Base-by-base conservation (phyloP, 1,140 invertebrate species). In the Nymphalis io region DNA sequence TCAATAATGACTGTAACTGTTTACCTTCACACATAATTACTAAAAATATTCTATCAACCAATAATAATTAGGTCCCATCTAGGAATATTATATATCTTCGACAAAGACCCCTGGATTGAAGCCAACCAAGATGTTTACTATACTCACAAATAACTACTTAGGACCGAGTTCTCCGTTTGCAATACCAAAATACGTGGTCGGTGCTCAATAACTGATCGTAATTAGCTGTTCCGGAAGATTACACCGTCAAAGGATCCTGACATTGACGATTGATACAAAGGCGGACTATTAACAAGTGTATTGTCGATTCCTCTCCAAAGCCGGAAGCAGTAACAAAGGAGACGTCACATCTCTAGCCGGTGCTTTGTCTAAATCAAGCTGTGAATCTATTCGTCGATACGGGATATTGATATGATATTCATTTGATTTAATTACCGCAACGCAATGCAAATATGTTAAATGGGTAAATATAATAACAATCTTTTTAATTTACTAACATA, bases 121-220 rank as follows among this genome's bases (percentile, higher is more conserved):
- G 85, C 83, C 87, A 89, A 85, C 78, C 80, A 88, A 89, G 85
- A 87, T 88, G 85, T 89, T 88, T 88, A 79, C 83, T 83, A 83
- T 81, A 85, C 80, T 80, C 78, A 80, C 86, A 86, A 89, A 85
- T 84, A 85, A 80, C 82, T 84, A 85, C 79, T 81, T 71, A 73
- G 60, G 66, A 74, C 75, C 74, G 69, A 76, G 79, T 73, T 63
- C 81, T 80, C 78, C 76, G 76, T 85, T 81, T 81, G 81, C 79
- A 76, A 70, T 72, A 72, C 77, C 76, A 68, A 83, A 87, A 83
- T 79, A 83, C 76, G 75, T 78, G 78, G 75, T 64, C 60, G 57
- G 61, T 75, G 68, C 65, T 75, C 75, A 74, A 78, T 80, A 81
- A 72, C 74, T 73, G 69, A 69, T 78, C 67, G 72, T 87, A 80